phyloP scores from a whole-genome alignment of 2,113 vertebrate species.

The Jaculus jaculus region DNA sequence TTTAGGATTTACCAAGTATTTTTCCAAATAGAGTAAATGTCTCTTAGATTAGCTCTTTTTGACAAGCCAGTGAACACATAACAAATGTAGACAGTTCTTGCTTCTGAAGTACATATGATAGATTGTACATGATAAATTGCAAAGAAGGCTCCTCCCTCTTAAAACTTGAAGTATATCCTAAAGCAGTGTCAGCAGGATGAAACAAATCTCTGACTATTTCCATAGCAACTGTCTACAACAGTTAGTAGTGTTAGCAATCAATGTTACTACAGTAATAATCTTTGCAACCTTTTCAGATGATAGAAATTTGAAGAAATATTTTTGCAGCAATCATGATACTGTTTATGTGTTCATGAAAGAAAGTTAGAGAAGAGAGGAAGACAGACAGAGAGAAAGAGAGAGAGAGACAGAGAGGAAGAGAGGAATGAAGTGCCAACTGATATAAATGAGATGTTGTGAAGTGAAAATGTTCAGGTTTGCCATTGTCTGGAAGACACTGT shows the following conservation, averaged over 20 bases:
- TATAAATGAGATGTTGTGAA: background rate
- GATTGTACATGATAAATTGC: constrained; percentile 15
- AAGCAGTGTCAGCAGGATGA: constrained; percentile 33
- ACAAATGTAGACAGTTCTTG: constrained; percentile 14
- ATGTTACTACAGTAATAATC: constrained; percentile 61
- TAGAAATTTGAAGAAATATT: constrained; percentile 13
- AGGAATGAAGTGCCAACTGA: background rate
- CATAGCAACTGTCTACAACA: constrained; percentile 57
- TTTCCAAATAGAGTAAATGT: constrained; percentile 10
- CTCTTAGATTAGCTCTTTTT: constrained; percentile 43
- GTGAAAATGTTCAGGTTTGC: background rate
- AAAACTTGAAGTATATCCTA: constrained; percentile 49
- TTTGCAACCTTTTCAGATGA: constrained; percentile 53
- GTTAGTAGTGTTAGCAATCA: constrained; percentile 42
- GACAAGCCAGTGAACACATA: constrained; percentile 36
- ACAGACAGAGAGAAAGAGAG: rapidly evolving
- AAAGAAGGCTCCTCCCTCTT: constrained; percentile 22
- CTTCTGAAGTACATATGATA: background rate
- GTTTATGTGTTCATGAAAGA: background rate
- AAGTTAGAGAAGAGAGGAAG: too few species aligned
- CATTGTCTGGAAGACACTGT: too few species aligned
- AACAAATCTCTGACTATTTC: constrained; percentile 72
- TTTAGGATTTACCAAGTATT: constrained; percentile 48
- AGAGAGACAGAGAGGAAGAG: background rate
- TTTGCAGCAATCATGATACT: background rate